A percentile compares a stretch with the other conserved stretches of the same genome.
These are phyloP conservation scores for Macrochelys suwanniensis DNA, from an alignment of 2,797 vertebrate genomes.

Conservation along the genomic window DNA sequence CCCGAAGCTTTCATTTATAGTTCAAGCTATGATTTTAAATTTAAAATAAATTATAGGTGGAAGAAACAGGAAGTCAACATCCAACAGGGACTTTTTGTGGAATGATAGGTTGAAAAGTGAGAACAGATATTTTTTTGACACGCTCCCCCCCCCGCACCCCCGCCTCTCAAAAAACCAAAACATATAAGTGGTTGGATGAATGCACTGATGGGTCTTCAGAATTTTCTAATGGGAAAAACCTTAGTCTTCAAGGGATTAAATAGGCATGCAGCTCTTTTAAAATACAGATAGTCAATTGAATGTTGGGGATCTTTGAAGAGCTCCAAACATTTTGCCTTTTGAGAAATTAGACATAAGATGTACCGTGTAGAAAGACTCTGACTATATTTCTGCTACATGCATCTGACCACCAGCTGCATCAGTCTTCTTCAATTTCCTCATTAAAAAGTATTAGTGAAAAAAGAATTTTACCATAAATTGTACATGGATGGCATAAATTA, in stretches of 20 bases:
- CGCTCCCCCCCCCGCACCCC: neutral
- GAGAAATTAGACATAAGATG: too few species aligned
- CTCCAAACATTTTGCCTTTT: too few species aligned
- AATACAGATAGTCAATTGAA: fast-evolving
- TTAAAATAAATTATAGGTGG: neutral
- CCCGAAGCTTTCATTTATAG: neutral
- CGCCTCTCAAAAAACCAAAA: neutral
- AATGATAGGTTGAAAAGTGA: neutral
- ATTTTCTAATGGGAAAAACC: neutral
- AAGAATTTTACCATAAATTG: neutral
- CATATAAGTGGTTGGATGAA: neutral
- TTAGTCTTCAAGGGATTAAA: fast-evolving
- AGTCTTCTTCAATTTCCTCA: neutral
- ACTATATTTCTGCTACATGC: too few species aligned
- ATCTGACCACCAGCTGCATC: too few species aligned
- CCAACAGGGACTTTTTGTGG: neutral
- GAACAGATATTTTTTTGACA: neutral
- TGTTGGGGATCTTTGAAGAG: neutral
- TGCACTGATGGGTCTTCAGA: neutral
- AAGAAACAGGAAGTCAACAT: neutral
- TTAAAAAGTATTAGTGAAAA: neutral
- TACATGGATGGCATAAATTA: neutral
- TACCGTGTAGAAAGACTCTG: too few species aligned
- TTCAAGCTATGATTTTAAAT: neutral
- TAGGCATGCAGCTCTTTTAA: neutral